These are phyloP conservation scores for Gallinago solitaria DNA, from an alignment of 2,797 vertebrate species.

Conservation along the genomic window DNA sequence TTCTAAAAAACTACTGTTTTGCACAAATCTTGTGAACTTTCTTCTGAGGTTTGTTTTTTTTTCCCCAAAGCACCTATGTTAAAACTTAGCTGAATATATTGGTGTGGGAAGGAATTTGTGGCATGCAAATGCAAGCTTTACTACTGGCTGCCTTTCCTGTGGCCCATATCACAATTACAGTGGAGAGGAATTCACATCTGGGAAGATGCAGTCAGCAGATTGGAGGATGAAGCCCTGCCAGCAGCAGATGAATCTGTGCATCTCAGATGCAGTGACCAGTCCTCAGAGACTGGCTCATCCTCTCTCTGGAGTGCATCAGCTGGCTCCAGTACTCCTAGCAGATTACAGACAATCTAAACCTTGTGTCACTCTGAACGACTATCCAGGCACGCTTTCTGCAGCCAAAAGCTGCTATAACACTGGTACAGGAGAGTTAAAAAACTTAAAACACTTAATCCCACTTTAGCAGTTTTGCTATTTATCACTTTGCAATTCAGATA, in stretches of 20 bases:
- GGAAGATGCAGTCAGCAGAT: conserved; percentile 41
- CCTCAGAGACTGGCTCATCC: conserved; percentile 8
- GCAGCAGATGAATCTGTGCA: conserved; percentile 30
- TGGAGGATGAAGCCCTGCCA: conserved; percentile 41
- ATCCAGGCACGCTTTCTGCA: not conserved
- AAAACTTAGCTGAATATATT: not conserved
- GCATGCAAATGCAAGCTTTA: conserved; percentile 29
- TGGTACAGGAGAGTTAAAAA: not conserved
- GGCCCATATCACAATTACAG: conserved; percentile 18
- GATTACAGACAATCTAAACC: conserved; percentile 52
- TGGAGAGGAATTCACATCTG: conserved; percentile 61
- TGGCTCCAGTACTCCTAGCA: conserved; percentile 47
- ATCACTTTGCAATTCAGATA: not conserved
- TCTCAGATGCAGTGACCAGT: conserved; percentile 6
- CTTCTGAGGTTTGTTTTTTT: not conserved
- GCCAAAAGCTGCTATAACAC: not conserved
- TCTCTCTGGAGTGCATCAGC: conserved; percentile 55
- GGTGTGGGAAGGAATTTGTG: conserved; percentile 41
- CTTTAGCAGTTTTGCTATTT: not conserved
- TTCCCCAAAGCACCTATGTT: not conserved
- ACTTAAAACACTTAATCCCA: not conserved
- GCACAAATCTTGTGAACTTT: not conserved
- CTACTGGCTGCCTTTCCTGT: conserved; percentile 26
- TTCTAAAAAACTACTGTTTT: not conserved
- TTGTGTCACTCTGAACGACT: conserved; percentile 21